phyloP scores from a whole-genome alignment of 2,797 vertebrate species.

The Leptoclinus maculatus region DNA sequence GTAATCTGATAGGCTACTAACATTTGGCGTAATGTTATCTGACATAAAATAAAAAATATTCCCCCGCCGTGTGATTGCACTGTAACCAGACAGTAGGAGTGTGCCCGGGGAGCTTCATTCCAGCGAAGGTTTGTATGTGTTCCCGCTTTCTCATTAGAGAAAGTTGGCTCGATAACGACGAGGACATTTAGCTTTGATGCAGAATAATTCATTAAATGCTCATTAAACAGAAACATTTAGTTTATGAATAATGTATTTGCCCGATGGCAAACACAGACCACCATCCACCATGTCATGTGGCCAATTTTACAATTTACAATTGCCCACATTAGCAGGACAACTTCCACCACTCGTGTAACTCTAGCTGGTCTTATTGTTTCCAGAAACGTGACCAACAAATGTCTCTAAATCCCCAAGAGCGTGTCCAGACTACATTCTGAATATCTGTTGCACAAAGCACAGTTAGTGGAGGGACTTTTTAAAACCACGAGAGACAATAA shows the following conservation, averaged over 20 bases:
- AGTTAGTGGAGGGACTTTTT: slow-evolving; percentile 11
- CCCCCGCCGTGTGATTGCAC: neutral
- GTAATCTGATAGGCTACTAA: neutral
- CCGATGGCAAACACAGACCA: slow-evolving; percentile 66
- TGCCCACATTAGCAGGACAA: slow-evolving; percentile 23
- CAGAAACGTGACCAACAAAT: slow-evolving; percentile 28
- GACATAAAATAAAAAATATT: neutral
- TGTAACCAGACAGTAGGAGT: slow-evolving; percentile 22
- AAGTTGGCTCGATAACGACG: slow-evolving; percentile 53
- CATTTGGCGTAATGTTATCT: neutral
- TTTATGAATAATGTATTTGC: slow-evolving; percentile 79
- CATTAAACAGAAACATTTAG: slow-evolving; percentile 74
- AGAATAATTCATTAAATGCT: slow-evolving; percentile 79
- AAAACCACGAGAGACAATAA: slow-evolving; percentile 18
- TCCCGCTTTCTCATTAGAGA: slow-evolving; percentile 27
- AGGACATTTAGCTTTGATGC: slow-evolving; percentile 69
- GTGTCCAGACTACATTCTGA: neutral
- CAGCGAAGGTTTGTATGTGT: slow-evolving; percentile 13
- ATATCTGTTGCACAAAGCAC: neutral
- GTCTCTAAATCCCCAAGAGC: neutral
- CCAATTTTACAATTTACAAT: slow-evolving; percentile 48
- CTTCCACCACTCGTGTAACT: slow-evolving; percentile 9
- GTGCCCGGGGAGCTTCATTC: neutral
- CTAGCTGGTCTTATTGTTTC: slow-evolving; percentile 33
- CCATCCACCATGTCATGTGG: slow-evolving; percentile 38